These are phyloP conservation scores for Lemur catta DNA, from an alignment of 2,797 vertebrate genomes.

Conservation along the genomic window DNA sequence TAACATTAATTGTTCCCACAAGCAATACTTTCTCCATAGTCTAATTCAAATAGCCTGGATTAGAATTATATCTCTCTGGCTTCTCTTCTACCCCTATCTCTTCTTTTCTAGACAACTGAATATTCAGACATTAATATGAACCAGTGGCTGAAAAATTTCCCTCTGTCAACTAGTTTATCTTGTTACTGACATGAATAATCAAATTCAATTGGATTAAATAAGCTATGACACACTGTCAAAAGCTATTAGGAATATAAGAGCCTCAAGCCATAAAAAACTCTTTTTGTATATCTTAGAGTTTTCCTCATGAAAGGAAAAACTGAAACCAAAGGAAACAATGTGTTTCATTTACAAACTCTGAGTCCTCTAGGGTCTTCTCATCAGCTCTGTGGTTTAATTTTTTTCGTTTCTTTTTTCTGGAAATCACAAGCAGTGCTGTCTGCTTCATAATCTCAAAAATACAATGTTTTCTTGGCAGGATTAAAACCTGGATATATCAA, in stretches of 20 bases:
- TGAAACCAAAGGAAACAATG: slow-evolving; percentile 53
- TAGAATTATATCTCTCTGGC: slow-evolving; percentile 3
- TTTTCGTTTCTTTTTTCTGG: neutral
- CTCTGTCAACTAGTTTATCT: slow-evolving; percentile 67
- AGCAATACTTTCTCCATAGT: neutral
- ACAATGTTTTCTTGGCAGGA: neutral
- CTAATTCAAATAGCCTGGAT: slow-evolving; percentile 4
- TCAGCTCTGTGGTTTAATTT: neutral
- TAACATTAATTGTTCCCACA: neutral
- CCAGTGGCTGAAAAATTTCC: slow-evolving; percentile 52
- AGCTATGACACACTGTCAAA: slow-evolving; percentile 68
- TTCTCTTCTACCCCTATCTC: neutral
- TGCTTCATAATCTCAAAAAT: neutral
- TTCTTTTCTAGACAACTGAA: slow-evolving; percentile 36
- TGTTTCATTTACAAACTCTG: slow-evolving; percentile 14
- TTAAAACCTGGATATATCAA: neutral
- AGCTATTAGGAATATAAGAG: slow-evolving; percentile 65
- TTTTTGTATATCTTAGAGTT: slow-evolving; percentile 56
- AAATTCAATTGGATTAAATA: slow-evolving; percentile 73
- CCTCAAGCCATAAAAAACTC: slow-evolving; percentile 43
- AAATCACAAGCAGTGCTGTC: slow-evolving; percentile 6
- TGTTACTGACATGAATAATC: slow-evolving; percentile 66
- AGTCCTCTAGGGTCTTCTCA: neutral
- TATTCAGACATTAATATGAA: slow-evolving; percentile 62
- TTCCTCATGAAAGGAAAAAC: slow-evolving; percentile 51